These are phyloP conservation scores for Euzetes globulus DNA, from an alignment of 2,888 invertebrate genomes.

Conservation along the genomic window DNA sequence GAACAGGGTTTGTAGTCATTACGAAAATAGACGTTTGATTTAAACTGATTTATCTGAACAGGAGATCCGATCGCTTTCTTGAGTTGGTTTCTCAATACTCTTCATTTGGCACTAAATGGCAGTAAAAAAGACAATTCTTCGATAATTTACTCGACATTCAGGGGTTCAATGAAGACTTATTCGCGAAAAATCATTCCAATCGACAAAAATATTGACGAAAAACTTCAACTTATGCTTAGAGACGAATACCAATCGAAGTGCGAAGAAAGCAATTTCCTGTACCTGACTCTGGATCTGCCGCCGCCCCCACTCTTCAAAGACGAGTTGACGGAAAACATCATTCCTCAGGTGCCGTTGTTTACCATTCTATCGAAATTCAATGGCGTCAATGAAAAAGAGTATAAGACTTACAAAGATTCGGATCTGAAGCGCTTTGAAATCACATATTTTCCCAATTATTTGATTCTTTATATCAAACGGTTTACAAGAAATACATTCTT, in stretches of 20 bases:
- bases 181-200: slow-evolving; percentile 43
- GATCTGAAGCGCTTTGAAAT: slow-evolving; percentile 95
- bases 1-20: slow-evolving; percentile 64
- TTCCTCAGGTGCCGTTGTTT: slow-evolving; percentile 94
- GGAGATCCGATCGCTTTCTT: slow-evolving; percentile 90
- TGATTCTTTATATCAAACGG: slow-evolving; percentile 91
- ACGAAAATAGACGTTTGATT: no score
- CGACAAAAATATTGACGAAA: slow-evolving; percentile 39
- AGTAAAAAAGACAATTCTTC: slow-evolving; percentile 70
- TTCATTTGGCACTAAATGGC: slow-evolving; percentile 89
- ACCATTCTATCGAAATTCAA: slow-evolving; percentile 92
- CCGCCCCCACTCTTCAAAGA: slow-evolving; percentile 88
- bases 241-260: slow-evolving; percentile 49
- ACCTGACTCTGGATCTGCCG: slow-evolving; percentile 93
- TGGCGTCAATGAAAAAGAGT: slow-evolving; percentile 89
- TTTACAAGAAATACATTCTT: slow-evolving; percentile 99
- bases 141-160: slow-evolving; percentile 88
- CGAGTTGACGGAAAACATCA: slow-evolving; percentile 95
- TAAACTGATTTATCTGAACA: neutral
- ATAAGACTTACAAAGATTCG: slow-evolving; percentile 98
- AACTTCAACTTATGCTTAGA: slow-evolving; percentile 34
- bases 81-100: slow-evolving; percentile 94
- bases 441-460: slow-evolving; percentile 80
- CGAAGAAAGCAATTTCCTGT: slow-evolving; percentile 87
- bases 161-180: slow-evolving; percentile 55